These are phyloP conservation scores for Danionella dracula DNA, from an alignment of 2,797 vertebrate genomes.

Conservation along the genomic window DNA sequence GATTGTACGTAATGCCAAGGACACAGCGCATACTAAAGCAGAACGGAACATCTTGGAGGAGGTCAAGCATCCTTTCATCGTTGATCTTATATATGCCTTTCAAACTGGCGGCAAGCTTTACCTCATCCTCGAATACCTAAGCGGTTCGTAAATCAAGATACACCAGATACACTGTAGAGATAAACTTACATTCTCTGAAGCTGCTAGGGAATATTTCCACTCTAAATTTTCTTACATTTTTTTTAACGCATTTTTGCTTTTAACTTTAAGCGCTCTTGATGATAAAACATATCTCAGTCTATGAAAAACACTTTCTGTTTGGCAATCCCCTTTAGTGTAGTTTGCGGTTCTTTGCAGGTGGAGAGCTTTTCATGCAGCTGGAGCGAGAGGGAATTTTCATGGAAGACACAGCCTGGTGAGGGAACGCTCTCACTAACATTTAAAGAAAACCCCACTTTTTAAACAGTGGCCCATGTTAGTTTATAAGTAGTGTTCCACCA, in stretches of 20 bases:
- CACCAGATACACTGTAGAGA: constrained; percentile 12
- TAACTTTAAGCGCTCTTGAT: too few species aligned
- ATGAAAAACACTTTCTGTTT: too few species aligned
- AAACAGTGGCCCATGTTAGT: too few species aligned
- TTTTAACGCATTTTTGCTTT: neutral
- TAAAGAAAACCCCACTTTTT: too few species aligned
- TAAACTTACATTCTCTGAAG: constrained; percentile 31
- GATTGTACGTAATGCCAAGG: constrained; percentile 98
- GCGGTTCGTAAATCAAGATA: constrained; percentile 76
- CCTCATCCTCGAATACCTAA: constrained; percentile 99
- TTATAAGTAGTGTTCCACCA: too few species aligned
- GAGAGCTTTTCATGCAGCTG: constrained; percentile 99
- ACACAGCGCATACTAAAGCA: constrained; percentile 97
- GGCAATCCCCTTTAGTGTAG: too few species aligned
- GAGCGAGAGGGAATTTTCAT: constrained; percentile 99
- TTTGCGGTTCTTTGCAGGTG: constrained; percentile 69
- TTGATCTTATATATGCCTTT: constrained; percentile 99
- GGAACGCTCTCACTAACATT: neutral
- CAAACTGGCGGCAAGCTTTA: constrained; percentile 99
- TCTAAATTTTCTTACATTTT: neutral
- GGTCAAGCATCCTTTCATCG: constrained; percentile 99
- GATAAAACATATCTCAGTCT: too few species aligned
- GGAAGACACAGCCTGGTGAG: constrained; percentile 99
- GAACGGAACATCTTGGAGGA: constrained; percentile 98
- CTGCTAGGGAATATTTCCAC: neutral